A percentile compares a stretch with the other conserved stretches of the same genome.
Evolutionary conservation across 2,113 vertebrate genomes (phyloP).

Genomic region (Protomyctophum bolini): DNA sequence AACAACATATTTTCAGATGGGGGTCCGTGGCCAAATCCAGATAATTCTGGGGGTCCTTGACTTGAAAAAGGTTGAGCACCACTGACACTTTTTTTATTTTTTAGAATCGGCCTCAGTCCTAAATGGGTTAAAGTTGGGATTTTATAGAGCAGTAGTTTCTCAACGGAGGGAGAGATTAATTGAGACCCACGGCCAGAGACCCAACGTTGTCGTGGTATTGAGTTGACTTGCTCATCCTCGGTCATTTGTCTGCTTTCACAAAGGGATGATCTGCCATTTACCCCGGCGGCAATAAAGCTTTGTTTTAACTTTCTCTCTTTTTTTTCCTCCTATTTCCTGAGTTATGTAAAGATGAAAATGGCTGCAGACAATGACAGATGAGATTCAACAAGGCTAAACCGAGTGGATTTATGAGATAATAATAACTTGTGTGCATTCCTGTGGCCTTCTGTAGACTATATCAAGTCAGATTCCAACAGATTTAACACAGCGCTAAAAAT

Average conservation of each 20-base stretch:
- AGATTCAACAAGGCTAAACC: neutral
- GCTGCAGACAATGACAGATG: neutral
- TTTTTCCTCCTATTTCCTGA: neutral
- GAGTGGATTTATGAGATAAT: neutral
- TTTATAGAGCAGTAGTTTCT: conserved; percentile 69
- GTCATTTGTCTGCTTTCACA: conserved; percentile 28
- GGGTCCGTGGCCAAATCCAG: too few species aligned
- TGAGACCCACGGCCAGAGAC: conserved; percentile 17
- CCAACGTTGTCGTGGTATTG: conserved; percentile 37
- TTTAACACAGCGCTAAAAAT: too few species aligned
- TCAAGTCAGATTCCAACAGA: neutral
- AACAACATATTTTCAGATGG: too few species aligned
- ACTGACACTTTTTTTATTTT: too few species aligned
- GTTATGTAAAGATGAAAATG: too few species aligned
- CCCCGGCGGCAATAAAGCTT: neutral
- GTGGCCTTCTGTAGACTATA: neutral
- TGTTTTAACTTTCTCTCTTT: neutral
- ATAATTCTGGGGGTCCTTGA: too few species aligned
- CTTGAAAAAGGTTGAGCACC: too few species aligned
- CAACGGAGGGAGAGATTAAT: conserved; percentile 48
- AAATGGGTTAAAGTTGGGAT: neutral
- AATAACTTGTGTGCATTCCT: neutral
- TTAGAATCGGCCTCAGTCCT: too few species aligned
- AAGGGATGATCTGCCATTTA: conserved; percentile 13
- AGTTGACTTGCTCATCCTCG: conserved; percentile 38